Percentiles rank a stretch among this genome's conserved stretches.
phyloP scores from a whole-genome alignment of 92 coral and sea anemone genomes.

The Phenganax subtilis region DNA sequence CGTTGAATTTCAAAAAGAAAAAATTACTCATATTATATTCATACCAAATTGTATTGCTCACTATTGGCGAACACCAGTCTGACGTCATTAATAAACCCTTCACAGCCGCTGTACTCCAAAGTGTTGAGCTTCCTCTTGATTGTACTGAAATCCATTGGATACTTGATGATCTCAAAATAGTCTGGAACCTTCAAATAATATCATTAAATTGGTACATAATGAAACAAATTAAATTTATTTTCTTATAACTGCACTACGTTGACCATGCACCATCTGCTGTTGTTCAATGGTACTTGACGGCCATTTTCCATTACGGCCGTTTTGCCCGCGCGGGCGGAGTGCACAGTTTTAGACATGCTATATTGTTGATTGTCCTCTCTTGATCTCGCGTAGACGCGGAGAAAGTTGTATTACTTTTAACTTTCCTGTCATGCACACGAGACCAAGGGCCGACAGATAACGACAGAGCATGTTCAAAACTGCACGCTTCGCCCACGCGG shows the following conservation, averaged over 20 bases:
- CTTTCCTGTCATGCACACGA: too few species aligned
- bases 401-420: too few species aligned
- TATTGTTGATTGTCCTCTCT: too few species aligned
- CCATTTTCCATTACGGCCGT: too few species aligned
- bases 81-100: slow-evolving; percentile 60
- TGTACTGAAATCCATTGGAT: slow-evolving; percentile 87
- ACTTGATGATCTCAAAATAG: slow-evolving; percentile 64
- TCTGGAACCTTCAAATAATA: slow-evolving; percentile 68
- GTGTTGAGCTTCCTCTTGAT: slow-evolving; percentile 59
- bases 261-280: neutral
- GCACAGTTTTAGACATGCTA: too few species aligned
- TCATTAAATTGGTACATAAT: neutral
- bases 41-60: slow-evolving; percentile 77
- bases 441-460: too few species aligned
- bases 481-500: too few species aligned
- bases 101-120: slow-evolving; percentile 56
- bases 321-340: too few species aligned
- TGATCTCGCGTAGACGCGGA: too few species aligned
- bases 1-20: neutral
- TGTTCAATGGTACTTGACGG: neutral
- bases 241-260: neutral
- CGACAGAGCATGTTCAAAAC: too few species aligned
- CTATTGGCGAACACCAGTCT: slow-evolving; percentile 77
- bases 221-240: neutral
- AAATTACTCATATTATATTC: slow-evolving; percentile 4